A percentile compares a stretch with the other conserved stretches of the same genome.
These are phyloP conservation scores for Lanius collurio DNA, from an alignment of 2,113 vertebrate genomes.

Conservation along the genomic window DNA sequence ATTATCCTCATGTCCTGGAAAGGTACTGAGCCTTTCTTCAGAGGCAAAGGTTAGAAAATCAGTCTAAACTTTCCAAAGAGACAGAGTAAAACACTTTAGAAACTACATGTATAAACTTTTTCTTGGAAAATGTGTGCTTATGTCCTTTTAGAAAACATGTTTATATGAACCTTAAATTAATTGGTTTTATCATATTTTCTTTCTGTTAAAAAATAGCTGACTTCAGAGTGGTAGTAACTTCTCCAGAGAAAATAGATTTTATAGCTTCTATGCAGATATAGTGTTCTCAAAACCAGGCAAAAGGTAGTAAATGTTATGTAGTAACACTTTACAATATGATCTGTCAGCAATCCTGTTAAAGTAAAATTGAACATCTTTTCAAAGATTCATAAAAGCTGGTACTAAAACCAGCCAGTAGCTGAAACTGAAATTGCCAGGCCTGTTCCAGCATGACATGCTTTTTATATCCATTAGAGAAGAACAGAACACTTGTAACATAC, in stretches of 20 bases:
- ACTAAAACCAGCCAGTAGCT: not conserved
- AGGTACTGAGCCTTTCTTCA: not conserved
- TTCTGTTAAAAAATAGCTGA: not conserved
- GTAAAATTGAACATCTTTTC: not conserved
- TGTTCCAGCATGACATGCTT: not conserved
- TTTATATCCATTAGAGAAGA: not conserved
- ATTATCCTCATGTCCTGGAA: not conserved
- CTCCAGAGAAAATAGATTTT: not conserved
- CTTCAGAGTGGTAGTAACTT: not conserved
- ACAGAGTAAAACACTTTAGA: not conserved
- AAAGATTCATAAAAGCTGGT: not conserved
- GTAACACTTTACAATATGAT: not conserved
- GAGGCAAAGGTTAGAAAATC: not conserved
- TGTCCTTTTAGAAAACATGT: not conserved
- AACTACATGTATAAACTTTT: not conserved
- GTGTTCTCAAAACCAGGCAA: not conserved
- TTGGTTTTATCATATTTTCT: not conserved
- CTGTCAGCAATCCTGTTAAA: not conserved
- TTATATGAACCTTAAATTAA: not conserved
- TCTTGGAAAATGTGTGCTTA: not conserved
- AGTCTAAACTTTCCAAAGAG: not conserved
- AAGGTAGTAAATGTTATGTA: not conserved
- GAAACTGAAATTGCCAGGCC: not conserved
- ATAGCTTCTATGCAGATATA: not conserved
- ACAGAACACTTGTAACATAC: not conserved